Base-by-base conservation (phyloP, 2,113 vertebrate genomes). In the Tympanuchus pallidicinctus region DNA sequence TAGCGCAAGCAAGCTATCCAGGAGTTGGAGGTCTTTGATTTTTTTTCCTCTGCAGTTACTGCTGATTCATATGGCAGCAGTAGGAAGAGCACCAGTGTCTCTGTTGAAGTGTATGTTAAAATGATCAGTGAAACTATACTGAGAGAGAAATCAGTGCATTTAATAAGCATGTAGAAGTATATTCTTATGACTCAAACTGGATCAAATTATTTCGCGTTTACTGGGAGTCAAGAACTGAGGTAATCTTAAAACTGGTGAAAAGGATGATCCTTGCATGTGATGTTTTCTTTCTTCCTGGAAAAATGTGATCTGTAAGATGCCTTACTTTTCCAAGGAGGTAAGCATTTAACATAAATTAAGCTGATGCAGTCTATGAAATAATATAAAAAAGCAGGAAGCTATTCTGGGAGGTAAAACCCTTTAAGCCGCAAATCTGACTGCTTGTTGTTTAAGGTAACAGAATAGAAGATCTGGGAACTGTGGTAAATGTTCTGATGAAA, bases 1-100 rank as follows among this genome's bases (percentile, higher is more conserved):
- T 16, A 36, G 18, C 10, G 6, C 22, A 38, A 25, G n/a, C 5
- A 27, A 2, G 4, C 24, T 50, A 1, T 40, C 0, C 5, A 25
- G 13, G 30, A 78, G 22, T 16, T 80, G 21, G 19, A 40, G 21
- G 16, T 43, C 59, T 54, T 86, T 52, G 34, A 3, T 52, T 86
- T 89, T 65, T 15, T 89, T 65, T 15, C 20, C 78, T 43, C 57
- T 8, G 6, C 36, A 38, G 12, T n/a, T 91, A 17, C 4, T 70
- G 54, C 24, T 66, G 67, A 40, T 59, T 59, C 7, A 4, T 40
- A 17, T 24, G 42, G 27, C 45, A 88, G 75, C 70, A 85, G 9
- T 8, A 76, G 34, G 30, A 85, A 88, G 60, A 80, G 28, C 60
- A 48, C 30, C 20, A 34, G 40, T 8, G 13, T 75, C 36, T 56